Conservation (phyloP, 2,797 vertebrate genomes). For the Rousettus madagascariensis region DNA sequence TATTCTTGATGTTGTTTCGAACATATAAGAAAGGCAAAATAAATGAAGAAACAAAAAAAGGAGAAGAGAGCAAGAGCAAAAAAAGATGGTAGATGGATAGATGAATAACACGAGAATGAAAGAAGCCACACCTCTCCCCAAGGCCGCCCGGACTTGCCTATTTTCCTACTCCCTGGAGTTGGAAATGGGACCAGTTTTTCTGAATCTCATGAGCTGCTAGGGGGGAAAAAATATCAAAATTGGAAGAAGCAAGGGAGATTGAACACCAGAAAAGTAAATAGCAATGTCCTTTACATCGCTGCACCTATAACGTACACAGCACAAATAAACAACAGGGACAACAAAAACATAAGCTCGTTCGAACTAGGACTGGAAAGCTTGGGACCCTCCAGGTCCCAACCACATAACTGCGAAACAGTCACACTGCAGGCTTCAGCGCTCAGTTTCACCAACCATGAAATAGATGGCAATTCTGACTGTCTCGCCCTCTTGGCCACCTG, state of each 20-base stretch:
- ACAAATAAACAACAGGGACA: not conserved
- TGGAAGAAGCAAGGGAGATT: not conserved
- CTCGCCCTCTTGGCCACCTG: not conserved
- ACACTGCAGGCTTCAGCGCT: not conserved
- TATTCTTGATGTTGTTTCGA: not conserved
- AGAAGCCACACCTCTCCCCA: not conserved
- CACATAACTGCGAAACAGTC: not conserved
- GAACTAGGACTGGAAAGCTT: not conserved
- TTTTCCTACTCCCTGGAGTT: not conserved
- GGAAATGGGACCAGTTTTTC: not conserved
- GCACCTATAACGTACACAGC: not conserved
- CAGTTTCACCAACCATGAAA: not conserved
- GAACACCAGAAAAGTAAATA: not conserved
- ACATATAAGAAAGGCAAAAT: not conserved
- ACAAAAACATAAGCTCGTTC: not conserved
- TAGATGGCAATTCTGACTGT: not conserved
- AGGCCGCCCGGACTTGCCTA: not conserved
- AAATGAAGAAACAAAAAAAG: not conserved
- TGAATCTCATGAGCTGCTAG: not conserved
- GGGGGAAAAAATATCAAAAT: not conserved
- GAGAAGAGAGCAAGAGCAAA: not conserved
- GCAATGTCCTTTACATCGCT: not conserved
- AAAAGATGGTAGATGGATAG: not conserved
- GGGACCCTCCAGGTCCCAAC: not conserved
- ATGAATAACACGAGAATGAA: not conserved